Evolutionary conservation across 2,888 invertebrate species (phyloP), one percentile per base, ranked within the genome.

Genomic region (Callyntrura sp.): DNA sequence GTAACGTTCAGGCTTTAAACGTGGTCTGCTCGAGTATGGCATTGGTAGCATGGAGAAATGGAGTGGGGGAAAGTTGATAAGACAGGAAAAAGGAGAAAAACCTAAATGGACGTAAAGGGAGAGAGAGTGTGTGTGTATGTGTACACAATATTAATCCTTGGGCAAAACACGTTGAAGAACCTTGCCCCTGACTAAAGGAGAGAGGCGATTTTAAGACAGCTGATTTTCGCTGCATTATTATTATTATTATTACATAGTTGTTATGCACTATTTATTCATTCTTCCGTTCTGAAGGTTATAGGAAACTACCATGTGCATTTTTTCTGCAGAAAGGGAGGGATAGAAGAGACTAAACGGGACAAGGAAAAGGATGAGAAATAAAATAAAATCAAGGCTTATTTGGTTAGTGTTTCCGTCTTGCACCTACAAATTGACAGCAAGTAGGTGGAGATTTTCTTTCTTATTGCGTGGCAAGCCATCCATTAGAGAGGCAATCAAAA

Each of bases 101-200:
- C 35, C 35, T 2, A 35, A 35, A 35, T 35, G 35, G 6, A 35
- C 6, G 35, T 6, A 35, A 6, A 35, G 11, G 9, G 23, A 48
- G 48, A 1, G 5, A 70, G 17, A 45, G 20, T 20, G 65, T 28
- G 14, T 6, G 28, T 28, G 14, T 28, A 35, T 35, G 6, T 68
- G 35, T 68, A 35, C n/a, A 35, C 11, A 68, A 73, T 48, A 23
- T 23, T 1, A 25, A 12, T 1, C 25, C 35, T 11, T 9, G 35
- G 43, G 12, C n/a, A 68, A 35, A 68, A 43, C n/a, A 43, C 8
- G 5, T 12, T 1, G 14, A 1, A n/a, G 48, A 73, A 45, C 73
- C 73, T 73, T 73, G 73, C 48, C 73, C 73, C 48, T 73, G 73
- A 73, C 35, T 43, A 35, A 43, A 11, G 43, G 35, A 17, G 17